Evolutionary conservation across 2,888 invertebrate genomes (phyloP).

Genomic region (Gastrophysa polygoni): DNA sequence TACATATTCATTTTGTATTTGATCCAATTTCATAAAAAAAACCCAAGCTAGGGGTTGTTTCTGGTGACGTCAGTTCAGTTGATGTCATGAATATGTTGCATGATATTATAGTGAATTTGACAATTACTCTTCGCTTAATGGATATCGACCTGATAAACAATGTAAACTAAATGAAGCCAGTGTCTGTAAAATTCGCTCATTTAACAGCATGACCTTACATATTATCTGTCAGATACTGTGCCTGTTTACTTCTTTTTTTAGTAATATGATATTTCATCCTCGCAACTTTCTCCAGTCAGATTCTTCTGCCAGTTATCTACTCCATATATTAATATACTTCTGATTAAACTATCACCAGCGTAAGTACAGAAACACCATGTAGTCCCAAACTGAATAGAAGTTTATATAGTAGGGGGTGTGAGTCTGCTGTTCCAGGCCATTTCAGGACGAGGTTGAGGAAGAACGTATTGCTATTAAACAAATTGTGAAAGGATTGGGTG

Average conservation of each 20-base stretch:
- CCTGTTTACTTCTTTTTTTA: constrained; percentile 30
- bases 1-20: too few relatives aligned
- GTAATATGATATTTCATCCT: constrained; percentile 25
- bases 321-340: constrained; percentile 28
- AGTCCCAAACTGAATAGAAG: too few relatives aligned
- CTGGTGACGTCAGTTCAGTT: neutral
- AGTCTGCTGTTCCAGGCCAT: constrained; percentile 36
- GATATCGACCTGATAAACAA: neutral
- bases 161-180: neutral
- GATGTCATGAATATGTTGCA: constrained; percentile 13
- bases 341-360: constrained; percentile 48
- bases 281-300: constrained; percentile 19
- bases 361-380: constrained; percentile 29
- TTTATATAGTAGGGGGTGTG: constrained; percentile 28
- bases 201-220: constrained; percentile 21
- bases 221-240: constrained; percentile 23
- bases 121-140: neutral
- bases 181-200: neutral
- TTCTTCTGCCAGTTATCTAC: constrained; percentile 27
- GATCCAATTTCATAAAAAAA: too few relatives aligned
- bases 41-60: neutral
- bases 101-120: neutral
- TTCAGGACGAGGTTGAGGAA: constrained; percentile 36
- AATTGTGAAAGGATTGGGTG: constrained; percentile 20
- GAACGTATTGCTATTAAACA: constrained; percentile 21